Evolutionary conservation across 2,113 vertebrate genomes (phyloP).

Genomic region (Poeciliopsis retropinna): DNA sequence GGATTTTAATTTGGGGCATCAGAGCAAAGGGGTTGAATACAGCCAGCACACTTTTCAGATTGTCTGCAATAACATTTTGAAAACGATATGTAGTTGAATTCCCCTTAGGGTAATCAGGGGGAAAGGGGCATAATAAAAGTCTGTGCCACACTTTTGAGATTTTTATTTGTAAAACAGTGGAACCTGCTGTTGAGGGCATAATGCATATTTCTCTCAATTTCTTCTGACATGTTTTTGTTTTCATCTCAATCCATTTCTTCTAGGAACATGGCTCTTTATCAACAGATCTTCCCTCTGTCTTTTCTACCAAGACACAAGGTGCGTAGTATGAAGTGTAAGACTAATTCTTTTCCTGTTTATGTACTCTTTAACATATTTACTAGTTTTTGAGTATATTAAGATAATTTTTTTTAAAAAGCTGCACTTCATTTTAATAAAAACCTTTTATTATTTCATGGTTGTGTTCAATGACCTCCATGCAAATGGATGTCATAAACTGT

Average conservation of each 20-base stretch:
- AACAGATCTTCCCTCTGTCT: neutral
- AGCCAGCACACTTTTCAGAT: no score
- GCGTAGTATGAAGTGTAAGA: conserved; percentile 11
- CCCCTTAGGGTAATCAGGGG: no score
- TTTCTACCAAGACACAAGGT: conserved; percentile 38
- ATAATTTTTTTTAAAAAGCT: neutral
- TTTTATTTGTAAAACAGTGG: no score
- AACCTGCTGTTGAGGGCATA: no score
- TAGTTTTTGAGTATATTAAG: neutral
- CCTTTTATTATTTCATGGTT: neutral
- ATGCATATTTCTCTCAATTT: no score
- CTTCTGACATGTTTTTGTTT: neutral
- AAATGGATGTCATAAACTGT: neutral
- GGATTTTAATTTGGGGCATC: no score
- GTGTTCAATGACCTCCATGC: neutral
- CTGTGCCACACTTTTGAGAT: no score
- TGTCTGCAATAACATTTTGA: no score
- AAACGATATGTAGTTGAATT: no score
- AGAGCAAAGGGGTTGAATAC: no score
- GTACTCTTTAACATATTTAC: neutral
- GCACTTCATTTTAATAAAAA: neutral
- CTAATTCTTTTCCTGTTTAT: neutral
- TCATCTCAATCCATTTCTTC: neutral
- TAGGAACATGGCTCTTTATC: conserved; percentile 35
- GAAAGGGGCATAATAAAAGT: no score